Evolutionary conservation across 1,140 invertebrate species (phyloP), one percentile per base, ranked within the genome.

Genomic region (Linepithema humile): DNA sequence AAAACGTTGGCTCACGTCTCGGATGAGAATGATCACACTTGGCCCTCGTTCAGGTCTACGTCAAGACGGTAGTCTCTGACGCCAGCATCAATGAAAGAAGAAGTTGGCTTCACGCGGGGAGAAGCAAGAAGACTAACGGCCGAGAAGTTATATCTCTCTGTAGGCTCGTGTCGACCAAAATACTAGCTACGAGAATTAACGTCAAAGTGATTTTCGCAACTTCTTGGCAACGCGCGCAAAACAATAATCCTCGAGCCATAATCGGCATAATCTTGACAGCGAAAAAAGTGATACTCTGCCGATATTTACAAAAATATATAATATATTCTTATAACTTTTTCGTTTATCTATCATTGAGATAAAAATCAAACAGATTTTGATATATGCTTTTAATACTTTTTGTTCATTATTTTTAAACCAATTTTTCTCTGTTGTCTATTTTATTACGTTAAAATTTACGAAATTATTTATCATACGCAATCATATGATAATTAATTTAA

Each of bases 71-170:
- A n/a, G n/a, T 2, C 75, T 91, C 88, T 92, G 91, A 92, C 91
- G 91, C 91, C 86, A 92, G 90, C 91, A 90, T 92, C 91, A 92
- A 92, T 92, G 91, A 91, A 91, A 89, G 90, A 92, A 82, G 85
- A 64, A 35, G 48, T 43, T 45, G 62, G 10, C 38, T 20, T 0
- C 48, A 35, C 59, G 84, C 62, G 70, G 38, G 75, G 87, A 77
- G 83, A 78, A 75, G n/a, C 80, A 40, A 32, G 45, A 43, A 59
- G 67, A 60, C 75, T 70, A 78, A 38, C 73, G 29, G 64, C 59
- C 72, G 83, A 88, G 85, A 75, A 75, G 67, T 88, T 87, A 88
- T 88, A 78, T 88, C 87, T 87, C 83, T 82, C 74, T 84, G 62
- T 85, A 88, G 85, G 84, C 84, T 73, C 43, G 10, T 84, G 45